phyloP scores from a whole-genome alignment of 2,113 vertebrate species.

The Electrona antarctica region DNA sequence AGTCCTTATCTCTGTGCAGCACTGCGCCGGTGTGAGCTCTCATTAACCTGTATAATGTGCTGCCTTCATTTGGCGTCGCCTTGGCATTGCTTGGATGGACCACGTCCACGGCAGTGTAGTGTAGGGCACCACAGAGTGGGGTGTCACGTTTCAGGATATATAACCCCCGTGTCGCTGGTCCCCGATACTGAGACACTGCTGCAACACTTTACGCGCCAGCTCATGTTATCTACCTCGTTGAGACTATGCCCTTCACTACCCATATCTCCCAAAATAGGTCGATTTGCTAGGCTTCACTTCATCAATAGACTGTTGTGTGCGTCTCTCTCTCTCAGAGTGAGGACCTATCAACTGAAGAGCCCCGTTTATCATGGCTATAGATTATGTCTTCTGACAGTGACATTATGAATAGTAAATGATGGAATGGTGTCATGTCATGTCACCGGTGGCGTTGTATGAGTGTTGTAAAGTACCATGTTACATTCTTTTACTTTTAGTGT shows the following conservation, averaged over 20 bases:
- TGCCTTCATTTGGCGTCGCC: neutral
- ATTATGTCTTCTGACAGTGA: conserved; percentile 46
- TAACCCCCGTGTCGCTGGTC: conserved; percentile 59
- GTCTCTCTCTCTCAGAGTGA: conserved; percentile 15
- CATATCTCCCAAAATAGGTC: conserved; percentile 66
- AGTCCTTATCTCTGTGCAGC: conserved; percentile 72
- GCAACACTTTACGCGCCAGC: conserved; percentile 61
- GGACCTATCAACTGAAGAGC: conserved; percentile 32
- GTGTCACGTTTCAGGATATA: conserved; percentile 64
- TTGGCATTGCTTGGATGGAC: conserved; percentile 37
- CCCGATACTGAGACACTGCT: conserved; percentile 67
- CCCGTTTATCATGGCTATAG: conserved; percentile 23
- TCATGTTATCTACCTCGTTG: conserved; percentile 65
- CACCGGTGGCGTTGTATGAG: conserved; percentile 15
- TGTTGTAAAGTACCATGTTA: conserved; percentile 9
- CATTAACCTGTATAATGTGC: conserved; percentile 72
- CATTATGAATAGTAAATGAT: conserved; percentile 45
- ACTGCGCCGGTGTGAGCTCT: conserved; percentile 62
- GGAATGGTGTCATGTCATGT: conserved; percentile 27
- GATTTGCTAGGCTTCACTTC: conserved; percentile 51
- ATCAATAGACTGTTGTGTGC: conserved; percentile 28
- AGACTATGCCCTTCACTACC: conserved; percentile 38
- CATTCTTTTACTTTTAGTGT: conserved; percentile 17
- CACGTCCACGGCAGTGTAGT: conserved; percentile 26
- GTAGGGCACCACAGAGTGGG: conserved; percentile 42